A percentile compares a stretch with the other conserved stretches of the same genome.
These are phyloP conservation scores for Avahi laniger DNA, from an alignment of 2,797 vertebrate species.

Conservation along the genomic window DNA sequence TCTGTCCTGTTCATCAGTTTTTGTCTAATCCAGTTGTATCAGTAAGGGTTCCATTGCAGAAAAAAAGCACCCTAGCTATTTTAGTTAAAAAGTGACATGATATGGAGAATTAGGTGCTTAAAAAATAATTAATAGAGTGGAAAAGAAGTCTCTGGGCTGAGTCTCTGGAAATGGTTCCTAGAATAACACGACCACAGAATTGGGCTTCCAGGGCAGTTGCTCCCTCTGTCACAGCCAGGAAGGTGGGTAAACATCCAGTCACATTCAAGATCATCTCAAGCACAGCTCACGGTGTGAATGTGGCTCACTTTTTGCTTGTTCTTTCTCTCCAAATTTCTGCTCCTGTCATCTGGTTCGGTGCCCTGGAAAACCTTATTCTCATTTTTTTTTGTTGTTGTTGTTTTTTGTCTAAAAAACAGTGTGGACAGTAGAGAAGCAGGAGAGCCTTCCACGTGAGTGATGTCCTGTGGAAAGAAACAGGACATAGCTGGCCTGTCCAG, in stretches of 20 bases:
- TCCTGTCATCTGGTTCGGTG: background rate
- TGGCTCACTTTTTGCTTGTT: background rate
- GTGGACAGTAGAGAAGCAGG: background rate
- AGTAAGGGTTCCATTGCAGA: background rate
- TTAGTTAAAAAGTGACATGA: background rate
- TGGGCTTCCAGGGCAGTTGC: background rate
- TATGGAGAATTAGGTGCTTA: background rate
- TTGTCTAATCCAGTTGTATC: background rate
- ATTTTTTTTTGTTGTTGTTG: background rate
- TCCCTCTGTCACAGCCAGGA: background rate
- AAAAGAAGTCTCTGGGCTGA: background rate
- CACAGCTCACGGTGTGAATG: no score
- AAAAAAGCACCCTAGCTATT: background rate
- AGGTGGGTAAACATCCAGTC: background rate
- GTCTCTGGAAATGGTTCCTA: background rate
- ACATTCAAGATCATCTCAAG: background rate
- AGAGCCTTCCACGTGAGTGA: background rate
- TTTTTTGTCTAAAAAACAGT: background rate
- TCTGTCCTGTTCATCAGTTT: background rate
- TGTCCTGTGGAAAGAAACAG: background rate
- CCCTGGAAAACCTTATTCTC: background rate
- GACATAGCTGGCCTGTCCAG: background rate
- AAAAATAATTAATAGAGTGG: background rate
- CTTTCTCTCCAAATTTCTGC: background rate
- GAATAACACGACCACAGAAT: background rate